Base-by-base conservation (phyloP, 2,888 invertebrate species). In the Habrosyne pyritoides region DNA sequence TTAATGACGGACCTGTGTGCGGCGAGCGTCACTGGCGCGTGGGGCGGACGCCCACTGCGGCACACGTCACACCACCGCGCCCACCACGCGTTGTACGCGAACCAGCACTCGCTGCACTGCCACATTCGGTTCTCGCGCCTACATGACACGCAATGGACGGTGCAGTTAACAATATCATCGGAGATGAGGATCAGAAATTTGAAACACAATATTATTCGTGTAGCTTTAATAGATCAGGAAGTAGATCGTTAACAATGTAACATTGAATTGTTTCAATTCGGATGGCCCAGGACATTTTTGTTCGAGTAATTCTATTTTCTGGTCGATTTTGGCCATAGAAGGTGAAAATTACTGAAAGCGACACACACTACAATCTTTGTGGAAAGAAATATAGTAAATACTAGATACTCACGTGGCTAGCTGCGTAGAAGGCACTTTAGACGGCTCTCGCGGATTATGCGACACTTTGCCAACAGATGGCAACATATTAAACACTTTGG, bases 71-170 rank as follows among this genome's bases (percentile, higher is more conserved):
- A 98, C 68, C 94, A 93, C 51, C 95, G 95, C 63, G 95, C 95
- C 94, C 96, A 96, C 79, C 96, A 94, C 63, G 96, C 96, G 89
- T 98, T 95, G 86, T 97, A 97, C 61, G 97, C 96, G 89, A 96
- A 98, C 81, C 97, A 97, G 87, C 98, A 98, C 84, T 96, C 96
- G 58, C 94, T 93, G 88, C 98, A 98, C 64, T 96, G 97, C 98
- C 98, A 98, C 94, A 96, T 96, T 69, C 96, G 88, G 10, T 79
- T 83, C 56, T 87, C 86, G 21, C 83, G 79, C 47, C 84, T 83
- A 66, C 33, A 47, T n/a, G 33, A 51, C 24, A 56, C 53, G 33
- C 10, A 24, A 36, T 28, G n/a, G n/a, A n/a, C n/a, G n/a, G n/a
- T n/a, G n/a, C n/a, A n/a, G n/a, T n/a, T n/a, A n/a, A 33, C 28